A percentile compares a stretch with the other conserved stretches of the same genome.
Evolutionary conservation across 2,797 vertebrate genomes (phyloP).

Genomic region (Etheostoma nigrum): DNA sequence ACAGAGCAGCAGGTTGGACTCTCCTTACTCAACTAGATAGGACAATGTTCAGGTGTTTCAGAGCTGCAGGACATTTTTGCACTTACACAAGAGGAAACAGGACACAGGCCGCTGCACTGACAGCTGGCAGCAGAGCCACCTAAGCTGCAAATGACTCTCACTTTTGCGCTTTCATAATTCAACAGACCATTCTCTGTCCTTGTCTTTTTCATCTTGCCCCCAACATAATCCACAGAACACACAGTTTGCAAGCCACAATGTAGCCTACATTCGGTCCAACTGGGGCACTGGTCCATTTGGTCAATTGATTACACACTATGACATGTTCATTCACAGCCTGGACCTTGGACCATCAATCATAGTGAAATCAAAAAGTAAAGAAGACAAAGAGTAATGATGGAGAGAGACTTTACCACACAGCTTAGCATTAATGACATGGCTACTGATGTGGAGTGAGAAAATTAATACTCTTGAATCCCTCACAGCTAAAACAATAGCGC

Average conservation of each 20-base stretch:
- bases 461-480: slow-evolving; percentile 18
- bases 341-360: slow-evolving; percentile 41
- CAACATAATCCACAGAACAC: slow-evolving; percentile 2
- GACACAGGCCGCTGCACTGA: slow-evolving; percentile 36
- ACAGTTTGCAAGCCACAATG: slow-evolving; percentile 1
- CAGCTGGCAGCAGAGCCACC: slow-evolving; percentile 42
- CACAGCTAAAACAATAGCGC: slow-evolving; percentile 20
- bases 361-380: slow-evolving; percentile 16
- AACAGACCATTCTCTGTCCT: slow-evolving; percentile 16
- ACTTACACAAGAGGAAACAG: slow-evolving; percentile 57
- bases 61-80: slow-evolving; percentile 57
- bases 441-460: slow-evolving; percentile 24
- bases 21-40: slow-evolving; percentile 34
- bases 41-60: slow-evolving; percentile 28
- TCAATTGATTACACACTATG: slow-evolving; percentile 30
- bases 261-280: slow-evolving; percentile 5
- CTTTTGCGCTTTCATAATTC: slow-evolving; percentile 43
- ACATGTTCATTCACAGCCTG: slow-evolving; percentile 8
- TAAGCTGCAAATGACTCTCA: slow-evolving; percentile 46
- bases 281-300: slow-evolving; percentile 34
- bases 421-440: slow-evolving; percentile 22
- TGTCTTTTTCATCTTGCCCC: slow-evolving; percentile 9
- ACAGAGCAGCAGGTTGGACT: slow-evolving; percentile 45
- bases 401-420: slow-evolving; percentile 12
- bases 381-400: slow-evolving; percentile 20